These are phyloP conservation scores for Melanargia galathea DNA, from an alignment of 2,888 invertebrate species.

Conservation along the genomic window DNA sequence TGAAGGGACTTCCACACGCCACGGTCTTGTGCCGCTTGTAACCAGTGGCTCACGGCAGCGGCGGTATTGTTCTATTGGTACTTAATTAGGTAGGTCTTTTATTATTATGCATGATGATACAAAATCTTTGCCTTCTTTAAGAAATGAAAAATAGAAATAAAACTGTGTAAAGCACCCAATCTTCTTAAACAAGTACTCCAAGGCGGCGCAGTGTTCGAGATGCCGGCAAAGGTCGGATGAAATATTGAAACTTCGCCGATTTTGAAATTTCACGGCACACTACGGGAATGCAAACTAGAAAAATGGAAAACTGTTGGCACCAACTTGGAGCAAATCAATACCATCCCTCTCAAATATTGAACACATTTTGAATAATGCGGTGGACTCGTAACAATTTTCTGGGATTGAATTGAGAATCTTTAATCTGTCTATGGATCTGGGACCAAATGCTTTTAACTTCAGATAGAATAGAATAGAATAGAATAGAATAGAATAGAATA, in stretches of 20 bases:
- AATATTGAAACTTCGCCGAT: slow-evolving; percentile 36
- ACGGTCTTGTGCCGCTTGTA: too few relatives aligned
- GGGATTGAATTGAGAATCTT: slow-evolving; percentile 7
- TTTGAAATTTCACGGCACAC: slow-evolving; percentile 30
- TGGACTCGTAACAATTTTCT: neutral
- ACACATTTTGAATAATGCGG: slow-evolving; percentile 22
- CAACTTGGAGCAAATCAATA: slow-evolving; percentile 29
- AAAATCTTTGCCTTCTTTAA: neutral
- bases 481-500: too few relatives aligned
- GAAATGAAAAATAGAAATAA: slow-evolving; percentile 12
- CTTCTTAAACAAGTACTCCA: slow-evolving; percentile 23
- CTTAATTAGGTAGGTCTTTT: too few relatives aligned
- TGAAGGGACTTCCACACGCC: too few relatives aligned
- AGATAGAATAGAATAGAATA: too few relatives aligned
- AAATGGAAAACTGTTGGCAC: slow-evolving; percentile 35
- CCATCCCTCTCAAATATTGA: slow-evolving; percentile 33
- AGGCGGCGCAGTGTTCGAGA: slow-evolving; percentile 26
- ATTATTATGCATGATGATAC: neutral
- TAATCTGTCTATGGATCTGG: neutral
- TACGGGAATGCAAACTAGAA: slow-evolving; percentile 25
- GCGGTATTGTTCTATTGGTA: too few relatives aligned
- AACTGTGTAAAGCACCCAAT: slow-evolving; percentile 15
- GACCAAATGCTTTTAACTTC: too few relatives aligned
- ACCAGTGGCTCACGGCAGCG: too few relatives aligned
- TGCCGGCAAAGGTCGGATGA: slow-evolving; percentile 30